Conservation (phyloP, 2,888 invertebrate genomes). For the Parapristionchus giblindavisi region DNA sequence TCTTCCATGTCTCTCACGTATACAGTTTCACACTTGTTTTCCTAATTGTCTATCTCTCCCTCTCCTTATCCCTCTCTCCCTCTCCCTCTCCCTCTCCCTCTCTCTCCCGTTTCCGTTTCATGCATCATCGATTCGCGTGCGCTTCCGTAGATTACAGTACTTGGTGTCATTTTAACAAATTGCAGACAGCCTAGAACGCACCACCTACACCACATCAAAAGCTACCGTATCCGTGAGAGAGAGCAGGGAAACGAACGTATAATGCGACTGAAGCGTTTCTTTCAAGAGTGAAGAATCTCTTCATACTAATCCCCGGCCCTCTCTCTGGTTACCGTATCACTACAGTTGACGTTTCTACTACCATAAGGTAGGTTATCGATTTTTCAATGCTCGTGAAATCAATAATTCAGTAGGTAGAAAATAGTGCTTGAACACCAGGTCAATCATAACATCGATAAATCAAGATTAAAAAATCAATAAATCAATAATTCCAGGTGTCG, state of each 20-base stretch:
- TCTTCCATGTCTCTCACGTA: background rate
- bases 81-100: background rate
- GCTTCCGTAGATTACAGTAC: conserved; percentile 10
- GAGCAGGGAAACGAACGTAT: too few species aligned
- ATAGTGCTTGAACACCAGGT: background rate
- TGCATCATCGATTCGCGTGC: conserved; percentile 5
- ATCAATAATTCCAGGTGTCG: too few species aligned
- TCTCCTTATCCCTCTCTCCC: conserved; percentile 8
- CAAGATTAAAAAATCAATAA: too few species aligned
- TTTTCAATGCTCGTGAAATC: too few species aligned
- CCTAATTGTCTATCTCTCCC: conserved; percentile 20
- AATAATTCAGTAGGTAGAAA: background rate
- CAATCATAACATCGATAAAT: background rate
- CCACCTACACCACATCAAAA: background rate
- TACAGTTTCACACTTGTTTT: too few species aligned
- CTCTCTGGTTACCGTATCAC: background rate
- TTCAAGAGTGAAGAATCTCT: conserved; percentile 34
- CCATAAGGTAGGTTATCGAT: too few species aligned
- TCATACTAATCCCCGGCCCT: background rate
- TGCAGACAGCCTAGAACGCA: too few species aligned
- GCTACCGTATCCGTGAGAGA: conserved; percentile 18
- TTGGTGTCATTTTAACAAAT: background rate
- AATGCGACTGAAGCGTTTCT: conserved; percentile 30
- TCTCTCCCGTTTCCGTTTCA: background rate
- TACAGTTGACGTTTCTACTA: background rate